These are phyloP conservation scores for Bacillus rossius DNA, from an alignment of 1,140 invertebrate species.

Conservation along the genomic window DNA sequence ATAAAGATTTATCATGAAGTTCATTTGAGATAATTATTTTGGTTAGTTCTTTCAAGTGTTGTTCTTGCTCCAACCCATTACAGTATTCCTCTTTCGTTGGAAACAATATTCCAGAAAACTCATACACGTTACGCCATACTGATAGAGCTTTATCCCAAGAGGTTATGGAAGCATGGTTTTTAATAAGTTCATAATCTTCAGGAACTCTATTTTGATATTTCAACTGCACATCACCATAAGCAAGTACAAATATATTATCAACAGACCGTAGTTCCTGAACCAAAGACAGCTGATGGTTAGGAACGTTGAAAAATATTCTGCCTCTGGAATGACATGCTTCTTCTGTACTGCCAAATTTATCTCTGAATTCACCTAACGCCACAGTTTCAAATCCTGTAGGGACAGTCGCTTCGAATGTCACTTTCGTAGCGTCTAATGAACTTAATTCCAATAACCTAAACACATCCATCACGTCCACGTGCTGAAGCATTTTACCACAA, in stretches of 20 bases:
- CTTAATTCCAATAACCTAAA: slow-evolving; percentile 25
- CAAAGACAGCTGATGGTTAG: slow-evolving; percentile 30
- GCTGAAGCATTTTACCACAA: too few species aligned
- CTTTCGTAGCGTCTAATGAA: slow-evolving; percentile 17
- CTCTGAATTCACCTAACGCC: slow-evolving; percentile 48
- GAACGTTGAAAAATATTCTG: slow-evolving; percentile 45
- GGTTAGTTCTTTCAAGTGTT: background rate
- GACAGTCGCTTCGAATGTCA: slow-evolving; percentile 37
- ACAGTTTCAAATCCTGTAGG: slow-evolving; percentile 49
- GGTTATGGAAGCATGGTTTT: slow-evolving; percentile 15
- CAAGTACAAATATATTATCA: slow-evolving; percentile 42
- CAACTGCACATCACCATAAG: slow-evolving; percentile 32
- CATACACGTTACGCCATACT: slow-evolving; percentile 42
- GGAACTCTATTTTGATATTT: slow-evolving; percentile 26
- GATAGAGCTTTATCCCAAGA: slow-evolving; percentile 43
- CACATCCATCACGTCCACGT: too few species aligned
- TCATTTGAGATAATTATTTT: background rate
- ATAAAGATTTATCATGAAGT: background rate
- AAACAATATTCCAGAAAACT: slow-evolving; percentile 38
- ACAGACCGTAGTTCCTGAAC: slow-evolving; percentile 44
- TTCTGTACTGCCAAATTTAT: slow-evolving; percentile 41
- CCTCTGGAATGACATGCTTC: slow-evolving; percentile 39
- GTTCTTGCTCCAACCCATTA: background rate
- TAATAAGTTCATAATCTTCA: slow-evolving; percentile 5
- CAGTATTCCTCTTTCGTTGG: slow-evolving; percentile 33